Evolutionary conservation across 2,888 invertebrate species (phyloP), one percentile per base, ranked within the genome.

Genomic region (Dryomyza anilis): DNA sequence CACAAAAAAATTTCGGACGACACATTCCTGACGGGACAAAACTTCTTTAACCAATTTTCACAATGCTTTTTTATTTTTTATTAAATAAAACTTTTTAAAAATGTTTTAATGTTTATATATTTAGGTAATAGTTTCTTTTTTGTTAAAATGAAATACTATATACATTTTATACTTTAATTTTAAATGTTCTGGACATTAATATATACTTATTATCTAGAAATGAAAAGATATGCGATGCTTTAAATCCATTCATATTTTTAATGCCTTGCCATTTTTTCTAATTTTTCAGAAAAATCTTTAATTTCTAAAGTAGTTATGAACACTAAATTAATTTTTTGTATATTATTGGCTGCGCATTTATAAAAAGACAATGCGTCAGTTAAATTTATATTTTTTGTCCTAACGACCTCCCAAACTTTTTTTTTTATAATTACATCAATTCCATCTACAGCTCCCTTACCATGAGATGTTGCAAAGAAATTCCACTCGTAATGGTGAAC

Each of bases 401-500:
- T 66, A 52, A 66, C 53, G 25, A 39, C 53, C 58, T 66, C 45
- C 66, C 66, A 58, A 27, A 64, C 30, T 23, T 59, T 65, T 60
- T 36, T 30, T 36, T 65, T 55, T 3, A 65, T 29, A 8, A 60
- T 46, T 30, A 55, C 60, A 12, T 60, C 58, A 33, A 64, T 64
- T 50, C 60, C 65, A 55, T 53, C 66, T 45, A 67, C 60, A 60
- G 63, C 56, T 29, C 64, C 61, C n/a, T 64, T 67, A 58, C 67
- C 58, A 62, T 67, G 62, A 53, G 62, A 67, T 55, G 60, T 64
- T 7, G 60, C 67, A 61, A 64, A 67, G 46, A 67, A 67, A 59
- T 64, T 64, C 67, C 64, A 67, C 57, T 64, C 64, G 12, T 64
- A 58, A 58, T 48, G 27, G 43, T 62, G 33, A 55, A 53, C 64